Evolutionary conservation across 2,797 vertebrate genomes (phyloP), one percentile per base, ranked within the genome.

Genomic region (Bovichtus diacanthus): DNA sequence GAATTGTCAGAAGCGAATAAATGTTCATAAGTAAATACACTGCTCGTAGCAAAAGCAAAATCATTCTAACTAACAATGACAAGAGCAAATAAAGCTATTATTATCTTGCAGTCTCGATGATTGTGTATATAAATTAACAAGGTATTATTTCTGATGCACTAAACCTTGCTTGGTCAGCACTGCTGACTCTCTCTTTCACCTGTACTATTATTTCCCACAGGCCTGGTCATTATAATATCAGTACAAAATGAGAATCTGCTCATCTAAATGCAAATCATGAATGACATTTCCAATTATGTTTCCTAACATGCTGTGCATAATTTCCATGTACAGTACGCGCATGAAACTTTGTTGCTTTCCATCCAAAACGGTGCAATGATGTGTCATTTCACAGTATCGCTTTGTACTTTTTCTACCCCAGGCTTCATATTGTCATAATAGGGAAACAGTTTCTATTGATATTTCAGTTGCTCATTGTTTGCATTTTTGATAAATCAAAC

Each of bases 231-330:
- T 76, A 86, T 71, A 81, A 86, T 86, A 89, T 91, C 76, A 74
- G 74, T 73, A 62, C 72, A 87, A 83, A 90, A 88, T 90, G 86
- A 92, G 90, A 93, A 92, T 93, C 83, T 90, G 71, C 89, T 94
- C 92, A 90, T 95, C 93, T 95, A 94, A 93, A 94, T 95, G 93
- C 94, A 93, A 95, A 95, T 94, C 82, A 86, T 90, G 84, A 90
- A 91, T 80, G 68, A 82, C 53, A 83, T 88, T 93, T 89, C 72
- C 76, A 88, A 89, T 91, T 90, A 91, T 89, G 83, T 87, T 34
- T 77, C 80, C 69, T 78, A 86, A 89, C 80, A 76, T 65, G 77
- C 76, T 86, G 86, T 78, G 81, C 87, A 83, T 90, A 90, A 93
- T 93, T 92, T 90, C 65, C 82, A 72, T 87, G 80, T 87, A 77